Percentiles rank a stretch among this genome's conserved stretches.
phyloP scores from a whole-genome alignment of 2,113 vertebrate species.

The Phasianus colchicus region DNA sequence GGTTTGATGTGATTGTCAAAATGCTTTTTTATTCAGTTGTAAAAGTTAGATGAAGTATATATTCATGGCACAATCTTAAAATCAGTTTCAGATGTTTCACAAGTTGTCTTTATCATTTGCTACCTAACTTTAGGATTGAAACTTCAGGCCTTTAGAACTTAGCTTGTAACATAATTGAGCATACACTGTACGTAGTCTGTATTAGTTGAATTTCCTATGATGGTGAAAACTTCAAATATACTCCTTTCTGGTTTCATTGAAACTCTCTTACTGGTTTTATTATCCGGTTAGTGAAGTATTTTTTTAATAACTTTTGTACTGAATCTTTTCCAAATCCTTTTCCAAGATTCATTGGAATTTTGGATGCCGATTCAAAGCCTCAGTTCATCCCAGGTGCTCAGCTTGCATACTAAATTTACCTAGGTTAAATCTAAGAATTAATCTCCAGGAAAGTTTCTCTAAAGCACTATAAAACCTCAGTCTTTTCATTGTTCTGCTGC shows the following conservation, averaged over 20 bases:
- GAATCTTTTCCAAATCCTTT: neutral
- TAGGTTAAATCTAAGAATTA: neutral
- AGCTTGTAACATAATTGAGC: neutral
- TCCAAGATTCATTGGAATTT: neutral
- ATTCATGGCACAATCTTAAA: neutral
- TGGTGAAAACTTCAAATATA: neutral
- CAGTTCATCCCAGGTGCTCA: neutral
- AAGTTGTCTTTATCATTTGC: neutral
- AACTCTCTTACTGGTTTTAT: neutral
- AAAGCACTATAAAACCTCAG: neutral
- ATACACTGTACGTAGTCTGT: neutral
- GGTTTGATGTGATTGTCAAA: neutral
- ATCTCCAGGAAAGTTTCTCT: slow-evolving; percentile 5
- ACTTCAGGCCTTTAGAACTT: neutral
- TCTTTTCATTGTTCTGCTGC: neutral
- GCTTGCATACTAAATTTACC: neutral
- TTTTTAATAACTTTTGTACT: neutral
- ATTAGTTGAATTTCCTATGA: neutral
- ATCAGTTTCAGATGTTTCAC: neutral
- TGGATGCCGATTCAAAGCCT: neutral
- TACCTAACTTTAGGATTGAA: neutral
- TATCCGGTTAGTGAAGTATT: neutral
- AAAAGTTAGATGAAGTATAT: neutral
- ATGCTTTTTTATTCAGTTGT: neutral
- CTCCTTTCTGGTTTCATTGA: neutral